Evolutionary conservation across 1,140 invertebrate genomes (phyloP).

Genomic region (Sitophilus oryzae): DNA sequence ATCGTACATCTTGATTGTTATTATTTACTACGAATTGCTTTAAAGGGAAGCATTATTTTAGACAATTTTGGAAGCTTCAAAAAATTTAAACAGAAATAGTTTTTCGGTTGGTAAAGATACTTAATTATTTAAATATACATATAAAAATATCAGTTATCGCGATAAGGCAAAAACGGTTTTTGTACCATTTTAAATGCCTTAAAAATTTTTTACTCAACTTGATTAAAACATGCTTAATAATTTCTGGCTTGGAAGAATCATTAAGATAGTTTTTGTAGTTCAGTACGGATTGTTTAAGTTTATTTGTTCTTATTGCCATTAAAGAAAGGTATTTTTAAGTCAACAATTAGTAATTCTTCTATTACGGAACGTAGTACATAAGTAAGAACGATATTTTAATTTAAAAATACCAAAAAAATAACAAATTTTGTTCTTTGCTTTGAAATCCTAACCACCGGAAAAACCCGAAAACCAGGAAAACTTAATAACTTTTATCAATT

Average conservation of each 20-base stretch:
- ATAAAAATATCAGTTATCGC: constrained; percentile 40
- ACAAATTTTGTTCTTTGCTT: no score
- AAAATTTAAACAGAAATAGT: constrained; percentile 29
- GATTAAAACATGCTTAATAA: constrained; percentile 23
- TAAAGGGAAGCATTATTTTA: constrained; percentile 37
- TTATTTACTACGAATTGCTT: constrained; percentile 38
- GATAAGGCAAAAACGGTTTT: constrained; percentile 41
- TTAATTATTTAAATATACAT: constrained; percentile 35
- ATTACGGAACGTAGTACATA: not conserved
- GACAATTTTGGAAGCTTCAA: constrained; percentile 38
- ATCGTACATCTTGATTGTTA: not conserved
- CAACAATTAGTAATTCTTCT: not conserved
- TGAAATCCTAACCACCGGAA: no score
- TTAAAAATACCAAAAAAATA: no score
- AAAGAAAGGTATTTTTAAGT: constrained; percentile 3
- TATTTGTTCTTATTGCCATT: constrained; percentile 23
- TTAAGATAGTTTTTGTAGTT: no score
- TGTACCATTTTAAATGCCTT: constrained; percentile 42
- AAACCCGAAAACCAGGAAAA: no score
- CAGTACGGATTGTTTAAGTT: constrained; percentile 15
- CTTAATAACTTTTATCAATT: no score
- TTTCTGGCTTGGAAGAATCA: no score
- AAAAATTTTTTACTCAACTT: constrained; percentile 33
- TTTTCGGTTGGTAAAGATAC: constrained; percentile 24
- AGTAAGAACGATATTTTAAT: no score